Percentiles rank a stretch among this genome's conserved stretches.
Conservation (phyloP, 2,797 vertebrate genomes). For the Dallia pectoralis region DNA sequence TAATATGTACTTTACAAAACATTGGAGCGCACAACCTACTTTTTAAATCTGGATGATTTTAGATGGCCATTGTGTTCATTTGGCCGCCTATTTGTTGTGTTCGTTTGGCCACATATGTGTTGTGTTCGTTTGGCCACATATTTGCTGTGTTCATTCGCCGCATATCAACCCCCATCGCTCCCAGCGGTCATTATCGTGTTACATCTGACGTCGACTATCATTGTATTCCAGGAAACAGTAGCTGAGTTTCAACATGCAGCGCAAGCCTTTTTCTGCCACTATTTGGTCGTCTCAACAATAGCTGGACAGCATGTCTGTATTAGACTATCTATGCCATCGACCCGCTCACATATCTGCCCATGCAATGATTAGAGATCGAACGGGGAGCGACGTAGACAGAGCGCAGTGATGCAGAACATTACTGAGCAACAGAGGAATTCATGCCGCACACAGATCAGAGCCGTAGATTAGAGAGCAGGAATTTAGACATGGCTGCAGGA, state of each 20-base stretch:
- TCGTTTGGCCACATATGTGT: neutral
- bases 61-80: neutral
- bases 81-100: neutral
- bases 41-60: neutral
- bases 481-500: conserved; percentile 39
- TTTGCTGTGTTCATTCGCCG: neutral
- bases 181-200: neutral
- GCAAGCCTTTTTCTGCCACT: too few species aligned
- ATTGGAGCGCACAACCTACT: neutral
- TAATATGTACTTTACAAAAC: neutral
- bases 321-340: neutral
- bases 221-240: neutral
- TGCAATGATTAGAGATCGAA: conserved; percentile 17
- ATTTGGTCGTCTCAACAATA: too few species aligned
- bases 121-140: too few species aligned
- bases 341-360: conserved; percentile 26
- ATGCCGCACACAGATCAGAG: conserved; percentile 43
- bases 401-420: conserved; percentile 28
- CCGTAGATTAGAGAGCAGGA: conserved; percentile 48
- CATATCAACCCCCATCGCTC: conserved; percentile 1
- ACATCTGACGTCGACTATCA: neutral
- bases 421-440: conserved; percentile 58
- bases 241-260: too few species aligned
- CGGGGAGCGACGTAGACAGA: conserved; percentile 24
- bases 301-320: too few species aligned